Conservation (phyloP, 2,797 vertebrate species). For the Cercopithecus diana region DNA sequence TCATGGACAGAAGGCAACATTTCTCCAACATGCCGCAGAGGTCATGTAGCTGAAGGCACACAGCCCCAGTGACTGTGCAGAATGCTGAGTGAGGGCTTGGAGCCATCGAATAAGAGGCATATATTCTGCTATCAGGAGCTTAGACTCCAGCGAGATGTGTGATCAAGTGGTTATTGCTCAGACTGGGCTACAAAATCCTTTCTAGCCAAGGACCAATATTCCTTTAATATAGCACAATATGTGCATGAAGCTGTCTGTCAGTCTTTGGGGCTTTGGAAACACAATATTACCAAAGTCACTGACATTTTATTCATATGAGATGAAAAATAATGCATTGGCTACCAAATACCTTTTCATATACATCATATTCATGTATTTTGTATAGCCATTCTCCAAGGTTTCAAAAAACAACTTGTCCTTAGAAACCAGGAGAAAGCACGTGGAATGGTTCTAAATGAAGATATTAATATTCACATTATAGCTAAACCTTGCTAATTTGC, state of each 20-base stretch:
- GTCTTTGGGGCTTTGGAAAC: constrained; percentile 56
- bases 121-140: neutral
- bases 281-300: constrained; percentile 57
- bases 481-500: constrained; percentile 76
- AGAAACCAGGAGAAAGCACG: constrained; percentile 37
- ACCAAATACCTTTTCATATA: constrained; percentile 67
- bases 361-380: constrained; percentile 50
- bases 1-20: constrained; percentile 4
- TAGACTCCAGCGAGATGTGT: neutral
- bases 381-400: constrained; percentile 39
- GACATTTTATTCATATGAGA: constrained; percentile 50
- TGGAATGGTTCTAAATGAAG: constrained; percentile 73
- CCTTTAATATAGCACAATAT: constrained; percentile 6
- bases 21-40: neutral
- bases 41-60: neutral
- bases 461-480: constrained; percentile 81
- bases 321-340: constrained; percentile 56
- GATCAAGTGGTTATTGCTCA: constrained; percentile 63
- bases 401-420: constrained; percentile 61
- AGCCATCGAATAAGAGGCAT: neutral
- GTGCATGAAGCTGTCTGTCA: neutral
- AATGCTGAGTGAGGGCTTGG: neutral
- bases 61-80: neutral
- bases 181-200: constrained; percentile 43
- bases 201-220: constrained; percentile 28